Base-by-base conservation (phyloP, 1,140 invertebrate genomes). In the Bombus polaris region DNA sequence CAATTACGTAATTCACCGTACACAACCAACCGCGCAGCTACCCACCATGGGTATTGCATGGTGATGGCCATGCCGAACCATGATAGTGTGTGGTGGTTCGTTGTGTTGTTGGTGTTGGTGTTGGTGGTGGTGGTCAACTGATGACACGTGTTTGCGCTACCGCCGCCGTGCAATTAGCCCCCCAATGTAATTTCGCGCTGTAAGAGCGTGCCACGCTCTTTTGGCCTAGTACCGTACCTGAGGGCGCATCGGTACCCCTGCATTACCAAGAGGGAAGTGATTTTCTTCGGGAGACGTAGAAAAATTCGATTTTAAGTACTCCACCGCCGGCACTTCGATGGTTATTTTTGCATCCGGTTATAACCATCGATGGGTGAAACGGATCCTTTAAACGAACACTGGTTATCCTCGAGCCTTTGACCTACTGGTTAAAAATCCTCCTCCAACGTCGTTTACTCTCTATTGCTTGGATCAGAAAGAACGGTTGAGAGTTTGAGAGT, bases 1-100 rank as follows among this genome's bases (percentile, higher is more conserved):
- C 91, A 94, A 94, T 94, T 94, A 94, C 92, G 93, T 93, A 94
- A 94, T 94, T 93, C 90, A 91, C 88, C 91, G 91, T 92, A 91
- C 87, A 93, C 91, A 92, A 88, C 75, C 87, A 72, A 88, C 86
- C 74, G 89, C 77, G 89, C 88, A 87, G 88, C 87, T 83, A 89
- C 85, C 88, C 84, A 90, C 85, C 87, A 88, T 90, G 82, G 88
- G 84, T 86, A 90, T 89, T 82, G 87, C 85, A 90, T 86, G 88
- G 86, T 79, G 86, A 88, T 87, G 90, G 71, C 85, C 82, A 72
- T 87, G 74, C 81, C 88, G 82, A 85, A 85, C 88, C 80, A 62
- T 71, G 68, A 68, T 83, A 39, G 85, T 77, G 74, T 53, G 75
- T 81, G 89, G 70, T 47, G 68, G 70, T 79, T 85, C 42, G 39